These are phyloP conservation scores for Glandiceps talaboti DNA, from an alignment of 53 echinoderm and acorn worm genomes.

Conservation along the genomic window DNA sequence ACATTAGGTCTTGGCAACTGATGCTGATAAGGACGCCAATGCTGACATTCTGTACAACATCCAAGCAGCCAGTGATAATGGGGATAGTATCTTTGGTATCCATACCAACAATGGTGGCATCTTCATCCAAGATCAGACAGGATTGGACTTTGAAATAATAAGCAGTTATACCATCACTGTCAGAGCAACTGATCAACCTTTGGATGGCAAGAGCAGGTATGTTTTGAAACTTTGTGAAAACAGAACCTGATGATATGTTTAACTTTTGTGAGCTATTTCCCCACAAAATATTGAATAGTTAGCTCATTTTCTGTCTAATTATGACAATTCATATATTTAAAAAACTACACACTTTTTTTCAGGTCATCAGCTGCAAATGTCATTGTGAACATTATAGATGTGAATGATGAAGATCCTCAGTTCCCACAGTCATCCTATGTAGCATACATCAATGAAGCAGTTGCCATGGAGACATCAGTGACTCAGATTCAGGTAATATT, in stretches of 20 bases:
- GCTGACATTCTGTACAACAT: slow-evolving; percentile 34
- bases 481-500: background rate
- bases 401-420: background rate
- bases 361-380: background rate
- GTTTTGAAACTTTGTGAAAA: background rate
- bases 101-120: background rate
- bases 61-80: slow-evolving; percentile 26
- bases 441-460: background rate
- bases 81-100: background rate
- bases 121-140: background rate
- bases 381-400: background rate
- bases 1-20: slow-evolving; percentile 57
- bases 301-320: no score
- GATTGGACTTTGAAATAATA: background rate
- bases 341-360: no score
- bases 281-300: background rate
- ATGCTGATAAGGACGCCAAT: slow-evolving; percentile 51
- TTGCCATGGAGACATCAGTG: background rate
- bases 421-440: background rate
- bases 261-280: background rate
- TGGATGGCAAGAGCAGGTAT: background rate
- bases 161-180: background rate
- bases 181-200: background rate
- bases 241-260: background rate
- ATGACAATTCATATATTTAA: no score